phyloP scores from a whole-genome alignment of 2,113 vertebrate species.

The Oryzias melastigma region DNA sequence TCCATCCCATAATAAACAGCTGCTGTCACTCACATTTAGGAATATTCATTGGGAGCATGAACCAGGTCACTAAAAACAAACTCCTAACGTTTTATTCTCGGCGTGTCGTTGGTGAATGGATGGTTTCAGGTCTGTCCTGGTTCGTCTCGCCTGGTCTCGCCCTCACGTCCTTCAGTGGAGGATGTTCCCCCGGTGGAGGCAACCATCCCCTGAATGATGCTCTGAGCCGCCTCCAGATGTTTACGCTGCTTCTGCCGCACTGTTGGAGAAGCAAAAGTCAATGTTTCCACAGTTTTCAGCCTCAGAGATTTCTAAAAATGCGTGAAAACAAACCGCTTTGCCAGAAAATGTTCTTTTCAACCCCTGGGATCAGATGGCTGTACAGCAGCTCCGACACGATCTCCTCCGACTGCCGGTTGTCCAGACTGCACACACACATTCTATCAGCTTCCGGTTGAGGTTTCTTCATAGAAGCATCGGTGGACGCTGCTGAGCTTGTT shows the following conservation, averaged over 20 bases:
- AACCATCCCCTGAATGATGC: slow-evolving; percentile 72
- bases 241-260: slow-evolving; percentile 84
- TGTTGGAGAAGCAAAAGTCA: slow-evolving; percentile 43
- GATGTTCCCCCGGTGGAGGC: slow-evolving; percentile 28
- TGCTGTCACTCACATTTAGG: no score
- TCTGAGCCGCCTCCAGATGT: slow-evolving; percentile 83
- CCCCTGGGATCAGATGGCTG: slow-evolving; percentile 90
- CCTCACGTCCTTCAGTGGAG: slow-evolving; percentile 14
- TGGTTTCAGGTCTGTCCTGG: background rate
- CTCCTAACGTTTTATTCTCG: no score
- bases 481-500: background rate
- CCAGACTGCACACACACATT: slow-evolving; percentile 70
- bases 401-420: slow-evolving; percentile 86
- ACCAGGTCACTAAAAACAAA: no score
- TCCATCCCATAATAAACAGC: no score
- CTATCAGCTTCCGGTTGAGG: background rate
- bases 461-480: background rate
- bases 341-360: slow-evolving; percentile 81
- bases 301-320: background rate
- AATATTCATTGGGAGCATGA: no score
- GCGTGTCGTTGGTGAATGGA: no score
- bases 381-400: slow-evolving; percentile 92
- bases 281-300: background rate
- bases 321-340: slow-evolving; percentile 79
- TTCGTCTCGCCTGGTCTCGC: slow-evolving; percentile 16